Percentiles rank a stretch among this genome's conserved stretches.
phyloP scores from a whole-genome alignment of 2,888 invertebrate genomes.

The Metacarcinus magister region DNA sequence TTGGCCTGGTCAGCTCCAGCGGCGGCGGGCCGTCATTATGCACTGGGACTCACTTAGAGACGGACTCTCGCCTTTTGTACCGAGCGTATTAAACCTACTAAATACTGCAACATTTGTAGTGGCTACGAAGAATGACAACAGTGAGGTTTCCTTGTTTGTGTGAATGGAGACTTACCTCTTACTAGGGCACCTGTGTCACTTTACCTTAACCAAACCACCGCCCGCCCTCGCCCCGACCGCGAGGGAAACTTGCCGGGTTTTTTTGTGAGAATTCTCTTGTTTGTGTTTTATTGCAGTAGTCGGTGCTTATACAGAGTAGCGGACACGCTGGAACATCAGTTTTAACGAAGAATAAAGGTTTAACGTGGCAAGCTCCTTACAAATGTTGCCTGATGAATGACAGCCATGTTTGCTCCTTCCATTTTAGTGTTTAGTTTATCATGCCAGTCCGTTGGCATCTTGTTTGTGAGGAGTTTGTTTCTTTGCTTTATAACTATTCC shows the following conservation, averaged over 20 bases:
- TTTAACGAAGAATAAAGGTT: conserved; percentile 79
- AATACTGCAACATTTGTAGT: conserved; percentile 80
- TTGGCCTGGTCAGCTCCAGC: conserved; percentile 43
- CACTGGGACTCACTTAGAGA: conserved; percentile 78
- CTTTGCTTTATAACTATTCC: conserved; percentile 81
- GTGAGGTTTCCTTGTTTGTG: conserved; percentile 80
- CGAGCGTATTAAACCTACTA: conserved; percentile 76
- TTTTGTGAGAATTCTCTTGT: conserved; percentile 75
- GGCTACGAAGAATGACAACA: conserved; percentile 74
- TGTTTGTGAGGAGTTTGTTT: conserved; percentile 82
- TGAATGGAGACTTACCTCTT: conserved; percentile 79
- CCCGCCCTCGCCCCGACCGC: conserved; percentile 53
- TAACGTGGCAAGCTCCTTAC: conserved; percentile 81
- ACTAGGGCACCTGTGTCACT: conserved; percentile 78
- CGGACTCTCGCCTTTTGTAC: conserved; percentile 80
- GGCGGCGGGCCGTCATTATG: conserved; percentile 69
- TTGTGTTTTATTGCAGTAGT: conserved; percentile 80
- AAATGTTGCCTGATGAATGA: conserved; percentile 77
- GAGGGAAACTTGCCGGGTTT: conserved; percentile 74
- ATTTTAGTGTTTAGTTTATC: conserved; percentile 79
- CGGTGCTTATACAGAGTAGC: conserved; percentile 81
- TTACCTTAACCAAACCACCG: conserved; percentile 53
- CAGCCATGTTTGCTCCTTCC: conserved; percentile 81
- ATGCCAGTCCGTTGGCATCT: conserved; percentile 79
- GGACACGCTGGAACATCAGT: conserved; percentile 76